Conservation (phyloP, 1,140 invertebrate species). For the Scaptomyza montana region DNA sequence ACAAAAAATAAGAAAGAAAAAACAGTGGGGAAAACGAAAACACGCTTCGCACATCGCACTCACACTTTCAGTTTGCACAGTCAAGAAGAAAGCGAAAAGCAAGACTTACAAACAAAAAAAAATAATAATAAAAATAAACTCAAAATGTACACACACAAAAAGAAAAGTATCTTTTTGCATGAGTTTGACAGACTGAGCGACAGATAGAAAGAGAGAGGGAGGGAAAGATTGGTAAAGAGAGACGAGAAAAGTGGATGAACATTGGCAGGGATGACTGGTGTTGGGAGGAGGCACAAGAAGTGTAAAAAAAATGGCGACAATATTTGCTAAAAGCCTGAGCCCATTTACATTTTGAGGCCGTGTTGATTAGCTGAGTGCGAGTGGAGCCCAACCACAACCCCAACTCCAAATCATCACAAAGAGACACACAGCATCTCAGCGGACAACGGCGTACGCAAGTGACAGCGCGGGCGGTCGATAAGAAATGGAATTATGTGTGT, state of each 20-base stretch:
- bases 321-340: constrained; percentile 67
- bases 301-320: constrained; percentile 75
- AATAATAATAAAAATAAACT: constrained; percentile 30
- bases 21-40: constrained; percentile 60
- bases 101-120: constrained; percentile 15
- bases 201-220: constrained; percentile 46
- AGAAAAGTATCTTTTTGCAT: constrained; percentile 78
- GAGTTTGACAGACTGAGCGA: constrained; percentile 63
- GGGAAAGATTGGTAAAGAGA: not conserved
- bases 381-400: constrained; percentile 10
- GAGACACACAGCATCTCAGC: constrained; percentile 24
- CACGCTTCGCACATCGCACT: constrained; percentile 54
- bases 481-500: constrained; percentile 63
- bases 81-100: constrained; percentile 70
- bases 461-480: constrained; percentile 57
- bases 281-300: too few species aligned
- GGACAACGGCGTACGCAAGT: constrained; percentile 39
- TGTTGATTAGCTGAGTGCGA: constrained; percentile 81
- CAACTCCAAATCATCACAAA: not conserved
- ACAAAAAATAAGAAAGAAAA: constrained; percentile 36
- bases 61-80: constrained; percentile 34
- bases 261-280: constrained; percentile 40
- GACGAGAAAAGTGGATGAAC: constrained; percentile 53
- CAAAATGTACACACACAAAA: constrained; percentile 52
- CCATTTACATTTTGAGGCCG: constrained; percentile 79